phyloP scores from a whole-genome alignment of 2,797 vertebrate genomes.

The Hoplostethus mediterraneus region DNA sequence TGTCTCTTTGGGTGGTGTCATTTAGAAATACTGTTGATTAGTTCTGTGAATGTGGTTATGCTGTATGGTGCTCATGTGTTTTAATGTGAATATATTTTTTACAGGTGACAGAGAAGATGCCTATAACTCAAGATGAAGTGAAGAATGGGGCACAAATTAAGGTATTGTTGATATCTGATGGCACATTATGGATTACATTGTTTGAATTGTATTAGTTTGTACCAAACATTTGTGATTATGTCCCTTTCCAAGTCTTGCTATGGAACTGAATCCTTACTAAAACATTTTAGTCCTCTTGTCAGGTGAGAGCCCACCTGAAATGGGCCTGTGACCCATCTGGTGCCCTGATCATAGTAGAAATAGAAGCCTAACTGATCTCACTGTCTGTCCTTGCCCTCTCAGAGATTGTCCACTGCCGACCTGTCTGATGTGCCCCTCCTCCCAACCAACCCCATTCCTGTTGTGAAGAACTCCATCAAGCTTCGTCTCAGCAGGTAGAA shows the following conservation, averaged over 20 bases:
- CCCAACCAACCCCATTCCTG: constrained; percentile 85
- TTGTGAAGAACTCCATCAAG: constrained; percentile 91
- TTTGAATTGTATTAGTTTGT: not conserved
- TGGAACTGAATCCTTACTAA: not conserved
- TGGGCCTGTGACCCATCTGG: not conserved
- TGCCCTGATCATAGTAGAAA: not conserved
- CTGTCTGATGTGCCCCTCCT: constrained; percentile 88
- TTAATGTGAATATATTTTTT: not conserved
- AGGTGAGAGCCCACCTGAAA: not conserved
- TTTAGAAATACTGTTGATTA: not conserved
- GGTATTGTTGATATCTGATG: constrained; percentile 69
- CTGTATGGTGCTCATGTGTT: not conserved
- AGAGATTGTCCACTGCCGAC: constrained; percentile 86
- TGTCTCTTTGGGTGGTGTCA: not conserved
- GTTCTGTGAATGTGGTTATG: not conserved
- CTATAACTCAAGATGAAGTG: constrained; percentile 75
- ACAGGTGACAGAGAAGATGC: constrained; percentile 80
- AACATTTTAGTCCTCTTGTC: not conserved
- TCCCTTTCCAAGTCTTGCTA: not conserved
- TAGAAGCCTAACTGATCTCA: not conserved
- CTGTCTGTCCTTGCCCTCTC: constrained; percentile 29
- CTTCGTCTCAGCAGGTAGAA: constrained; percentile 91
- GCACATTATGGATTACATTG: not conserved
- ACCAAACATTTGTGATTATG: not conserved
- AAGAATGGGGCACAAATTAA: constrained; percentile 77